These are phyloP conservation scores for Scophthalmus maximus DNA, from an alignment of 2,113 vertebrate genomes.

Conservation along the genomic window DNA sequence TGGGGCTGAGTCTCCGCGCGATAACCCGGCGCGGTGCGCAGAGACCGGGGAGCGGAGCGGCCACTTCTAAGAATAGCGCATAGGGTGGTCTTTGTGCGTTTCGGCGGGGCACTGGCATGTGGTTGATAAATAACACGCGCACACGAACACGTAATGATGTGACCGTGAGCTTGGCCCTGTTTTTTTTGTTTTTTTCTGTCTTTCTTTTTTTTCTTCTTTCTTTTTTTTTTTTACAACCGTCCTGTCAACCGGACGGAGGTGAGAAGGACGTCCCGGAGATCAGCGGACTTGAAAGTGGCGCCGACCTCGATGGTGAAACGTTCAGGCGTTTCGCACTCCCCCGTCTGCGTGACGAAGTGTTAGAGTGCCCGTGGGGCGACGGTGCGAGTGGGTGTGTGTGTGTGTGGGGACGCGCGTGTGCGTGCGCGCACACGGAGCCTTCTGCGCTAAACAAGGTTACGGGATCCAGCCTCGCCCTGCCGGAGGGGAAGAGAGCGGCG, in stretches of 20 bases:
- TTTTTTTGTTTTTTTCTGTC: not conserved
- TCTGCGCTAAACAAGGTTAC: constrained; percentile 82
- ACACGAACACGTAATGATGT: constrained; percentile 41
- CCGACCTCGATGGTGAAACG: constrained; percentile 58
- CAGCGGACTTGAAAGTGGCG: constrained; percentile 65
- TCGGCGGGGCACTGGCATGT: constrained; percentile 80
- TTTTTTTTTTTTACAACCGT: constrained; percentile 33
- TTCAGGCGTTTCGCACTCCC: constrained; percentile 67
- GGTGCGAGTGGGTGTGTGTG: not conserved
- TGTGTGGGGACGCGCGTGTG: constrained; percentile 45
- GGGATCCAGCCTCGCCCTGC: constrained; percentile 82
- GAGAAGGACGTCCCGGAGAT: constrained; percentile 66
- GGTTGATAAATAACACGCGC: constrained; percentile 77
- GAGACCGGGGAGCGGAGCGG: constrained; percentile 65
- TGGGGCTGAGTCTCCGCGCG: constrained; percentile 19
- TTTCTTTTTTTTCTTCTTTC: not conserved
- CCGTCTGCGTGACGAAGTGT: constrained; percentile 47
- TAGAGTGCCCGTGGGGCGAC: constrained; percentile 8
- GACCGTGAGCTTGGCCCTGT: constrained; percentile 62
- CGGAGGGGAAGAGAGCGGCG: constrained; percentile 61
- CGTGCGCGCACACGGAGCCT: constrained; percentile 72
- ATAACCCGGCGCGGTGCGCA: constrained; percentile 54
- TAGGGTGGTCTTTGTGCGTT: constrained; percentile 83
- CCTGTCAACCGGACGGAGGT: constrained; percentile 56
- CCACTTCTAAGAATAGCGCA: constrained; percentile 82